Evolutionary conservation across 2,888 invertebrate species (phyloP), one percentile per base, ranked within the genome.

Genomic region (Ecliptopera silaceata): DNA sequence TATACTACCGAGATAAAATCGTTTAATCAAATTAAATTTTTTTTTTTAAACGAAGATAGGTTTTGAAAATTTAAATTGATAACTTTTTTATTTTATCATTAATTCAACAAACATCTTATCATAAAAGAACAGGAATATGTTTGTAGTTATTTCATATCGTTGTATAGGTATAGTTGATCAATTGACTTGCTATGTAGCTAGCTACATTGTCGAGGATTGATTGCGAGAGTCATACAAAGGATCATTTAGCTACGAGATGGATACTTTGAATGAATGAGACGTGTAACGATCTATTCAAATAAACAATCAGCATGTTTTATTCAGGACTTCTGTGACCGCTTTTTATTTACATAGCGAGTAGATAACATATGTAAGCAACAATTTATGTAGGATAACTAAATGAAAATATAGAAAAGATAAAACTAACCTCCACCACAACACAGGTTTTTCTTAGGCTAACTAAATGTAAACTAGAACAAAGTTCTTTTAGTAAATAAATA

Each of bases 271-370:
- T 65, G 68, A 66, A 66, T 68, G 70, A 68, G 68, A 68, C 68
- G 65, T 65, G 66, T 80, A 85, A 86, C 82, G 84, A 86, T 76
- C 82, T 76, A 85, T 86, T 86, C 75, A 84, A 79, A 79, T 71
- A 69, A 65, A 63, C 67, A 65, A 69, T 67, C 63, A 77, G 70
- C 74, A 82, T 83, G 81, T 82, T 81, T 82, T 79, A 83, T 81
- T 75, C 74, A 77, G 73, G 18, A 13, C 47, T 38, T 39, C 12
- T 31, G 1, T 11, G 39, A 17, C 18, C 15, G 10, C 4, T 13
- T 13, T 34, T 12, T 3, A n/a, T n/a, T n/a, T n/a, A 4, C 32
- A n/a, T 12, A 12, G 12, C 12, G n/a, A n/a, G n/a, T 31, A n/a
- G 31, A 12, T 34, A 36, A 36, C 15, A 36, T 36, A 20, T 5